These are phyloP conservation scores for Pseudorasbora parva DNA, from an alignment of 2,113 vertebrate genomes.

Conservation along the genomic window DNA sequence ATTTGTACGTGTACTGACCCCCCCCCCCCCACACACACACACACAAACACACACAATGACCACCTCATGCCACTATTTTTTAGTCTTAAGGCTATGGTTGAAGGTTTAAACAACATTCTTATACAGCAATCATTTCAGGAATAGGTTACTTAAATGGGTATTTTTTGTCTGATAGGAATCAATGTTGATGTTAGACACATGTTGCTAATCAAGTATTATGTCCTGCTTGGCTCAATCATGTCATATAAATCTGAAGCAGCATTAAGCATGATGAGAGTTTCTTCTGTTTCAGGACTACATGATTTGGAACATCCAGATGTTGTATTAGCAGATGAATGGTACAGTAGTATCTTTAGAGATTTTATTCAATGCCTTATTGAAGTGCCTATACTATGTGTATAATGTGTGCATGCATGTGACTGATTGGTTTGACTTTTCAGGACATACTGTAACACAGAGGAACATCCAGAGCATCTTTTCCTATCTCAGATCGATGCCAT, in stretches of 20 bases:
- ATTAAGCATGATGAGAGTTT: neutral
- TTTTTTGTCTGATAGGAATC: neutral
- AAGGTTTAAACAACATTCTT: neutral
- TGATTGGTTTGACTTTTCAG: constrained; percentile 67
- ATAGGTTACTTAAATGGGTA: neutral
- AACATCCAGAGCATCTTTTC: constrained; percentile 90
- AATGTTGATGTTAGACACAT: neutral
- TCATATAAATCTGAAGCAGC: neutral
- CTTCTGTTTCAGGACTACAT: constrained; percentile 85
- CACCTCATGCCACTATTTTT: neutral
- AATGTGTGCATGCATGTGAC: neutral
- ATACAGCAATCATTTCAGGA: neutral
- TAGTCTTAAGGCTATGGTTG: neutral
- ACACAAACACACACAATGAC: too few species aligned
- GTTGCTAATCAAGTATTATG: neutral
- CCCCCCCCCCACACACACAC: too few species aligned
- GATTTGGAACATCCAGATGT: constrained; percentile 99
- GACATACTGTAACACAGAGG: constrained; percentile 96
- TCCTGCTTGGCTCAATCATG: neutral
- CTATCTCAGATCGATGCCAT: constrained; percentile 93
- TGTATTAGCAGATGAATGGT: constrained; percentile 96
- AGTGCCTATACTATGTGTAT: neutral
- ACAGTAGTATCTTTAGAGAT: constrained; percentile 59
- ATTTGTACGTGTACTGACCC: too few species aligned
- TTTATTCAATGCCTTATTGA: neutral